Conservation (phyloP, 2,797 vertebrate species). For the Catostomus latipinnis region DNA sequence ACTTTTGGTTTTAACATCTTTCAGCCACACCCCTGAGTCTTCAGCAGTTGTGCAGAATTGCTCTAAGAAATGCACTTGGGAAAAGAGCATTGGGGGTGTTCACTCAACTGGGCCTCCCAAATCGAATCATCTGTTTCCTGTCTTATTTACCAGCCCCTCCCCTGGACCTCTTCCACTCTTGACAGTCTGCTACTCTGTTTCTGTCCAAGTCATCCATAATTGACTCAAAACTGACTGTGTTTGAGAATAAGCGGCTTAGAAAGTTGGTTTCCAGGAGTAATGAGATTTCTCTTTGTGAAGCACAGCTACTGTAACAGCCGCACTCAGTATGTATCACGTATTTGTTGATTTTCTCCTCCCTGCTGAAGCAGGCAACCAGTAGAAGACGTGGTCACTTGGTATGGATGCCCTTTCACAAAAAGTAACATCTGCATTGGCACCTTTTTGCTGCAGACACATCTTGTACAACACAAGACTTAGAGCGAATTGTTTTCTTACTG, state of each 20-base stretch:
- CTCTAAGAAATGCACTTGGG: constrained; percentile 72
- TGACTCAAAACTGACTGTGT: neutral
- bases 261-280: neutral
- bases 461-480: neutral
- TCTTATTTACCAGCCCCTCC: constrained; percentile 65
- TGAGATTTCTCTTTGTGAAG: neutral
- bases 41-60: constrained; percentile 81
- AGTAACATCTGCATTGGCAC: neutral
- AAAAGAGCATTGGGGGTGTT: constrained; percentile 72
- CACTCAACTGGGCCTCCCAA: constrained; percentile 74
- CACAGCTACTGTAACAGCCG: constrained; percentile 3
- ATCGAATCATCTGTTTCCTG: constrained; percentile 77
- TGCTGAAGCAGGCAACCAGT: neutral
- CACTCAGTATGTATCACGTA: constrained; percentile 24
- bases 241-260: neutral
- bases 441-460: neutral
- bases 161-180: constrained; percentile 23
- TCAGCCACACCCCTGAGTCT: constrained; percentile 79
- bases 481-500: neutral
- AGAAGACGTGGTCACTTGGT: neutral
- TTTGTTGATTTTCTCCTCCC: neutral
- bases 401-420: neutral
- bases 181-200: neutral
- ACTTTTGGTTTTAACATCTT: constrained; percentile 7
- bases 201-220: neutral